Evolutionary conservation across 2,113 vertebrate species (phyloP), one percentile per base, ranked within the genome.

Genomic region (Nerophis ophidion): DNA sequence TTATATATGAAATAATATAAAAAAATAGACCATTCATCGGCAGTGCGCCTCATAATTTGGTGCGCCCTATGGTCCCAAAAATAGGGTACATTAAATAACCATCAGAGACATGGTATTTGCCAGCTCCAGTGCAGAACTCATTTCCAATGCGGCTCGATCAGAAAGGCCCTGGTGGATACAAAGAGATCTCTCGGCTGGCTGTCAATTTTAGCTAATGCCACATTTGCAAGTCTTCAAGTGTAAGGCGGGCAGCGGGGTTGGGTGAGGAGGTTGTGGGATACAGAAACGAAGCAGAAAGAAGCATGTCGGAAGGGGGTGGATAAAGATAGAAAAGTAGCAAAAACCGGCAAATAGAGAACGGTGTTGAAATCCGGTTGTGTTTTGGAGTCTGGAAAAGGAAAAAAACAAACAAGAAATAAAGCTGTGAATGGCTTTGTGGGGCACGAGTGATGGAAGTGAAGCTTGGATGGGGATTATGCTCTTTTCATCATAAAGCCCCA

Each of bases 401-500:
- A 75, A 92, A 16, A 91, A 86, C 91, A 91, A 88, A 92, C 89
- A 91, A 92, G 75, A 91, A 90, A 89, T 91, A 92, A 89, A 89
- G 92, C 91, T 91, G 87, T 86, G 93, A 92, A 91, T 90, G 71
- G 87, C 93, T 98, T 95, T 97, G 93, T 95, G 94, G 90, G 92
- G 88, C 87, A 89, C 82, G 72, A 89, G 84, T 91, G 93, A 96
- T 95, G 93, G 93, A 94, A 93, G 91, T 90, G 91, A 92, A 92
- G 94, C 91, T 91, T 95, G 92, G 91, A 90, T 91, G 91, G 91
- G 93, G 94, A 97, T 97, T 95, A 97, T 88, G 92, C 90, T 88
- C 92, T 95, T 98, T 96, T 97, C 94, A 97, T 98, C 95, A 95
- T 93, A 92, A 94, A 96, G 92, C 92, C 94, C 95, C 95, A 96